Percentiles rank a stretch among this genome's conserved stretches.
Evolutionary conservation across 2,797 vertebrate species (phyloP).

Genomic region (Parotocinclus haroldoi): DNA sequence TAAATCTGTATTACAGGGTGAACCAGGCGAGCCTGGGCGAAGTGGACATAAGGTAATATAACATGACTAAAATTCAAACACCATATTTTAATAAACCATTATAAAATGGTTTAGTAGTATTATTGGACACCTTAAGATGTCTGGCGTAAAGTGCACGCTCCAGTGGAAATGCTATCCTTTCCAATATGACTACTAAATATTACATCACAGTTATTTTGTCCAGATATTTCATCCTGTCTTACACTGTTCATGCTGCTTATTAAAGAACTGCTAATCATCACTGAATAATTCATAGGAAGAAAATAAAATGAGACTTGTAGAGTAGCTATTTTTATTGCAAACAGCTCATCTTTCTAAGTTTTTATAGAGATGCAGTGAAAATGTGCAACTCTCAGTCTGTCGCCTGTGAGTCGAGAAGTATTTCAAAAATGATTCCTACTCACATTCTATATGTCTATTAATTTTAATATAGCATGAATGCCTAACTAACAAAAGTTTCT

Average conservation of each 20-base stretch:
- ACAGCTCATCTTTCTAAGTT: conserved; percentile 54
- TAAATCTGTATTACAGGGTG: conserved; percentile 73
- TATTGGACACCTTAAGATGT: too few relatives aligned
- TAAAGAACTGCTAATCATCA: conserved; percentile 45
- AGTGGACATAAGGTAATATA: conserved; percentile 88
- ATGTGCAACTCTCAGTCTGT: conserved; percentile 53
- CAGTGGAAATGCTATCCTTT: neutral
- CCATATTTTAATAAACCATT: conserved; percentile 21
- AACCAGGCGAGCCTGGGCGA: conserved; percentile 91
- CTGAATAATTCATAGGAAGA: conserved; percentile 36
- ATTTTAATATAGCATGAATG: conserved; percentile 61
- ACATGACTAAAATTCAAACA: conserved; percentile 8
- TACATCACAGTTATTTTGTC: conserved; percentile 43
- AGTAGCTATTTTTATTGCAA: conserved; percentile 47
- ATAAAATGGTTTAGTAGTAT: conserved; percentile 22
- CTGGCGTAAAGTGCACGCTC: too few relatives aligned
- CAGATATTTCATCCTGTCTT: conserved; percentile 48
- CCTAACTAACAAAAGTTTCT: conserved; percentile 42
- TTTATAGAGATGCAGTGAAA: conserved; percentile 54
- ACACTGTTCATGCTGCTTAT: conserved; percentile 29
- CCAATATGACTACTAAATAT: conserved; percentile 35
- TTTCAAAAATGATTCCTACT: conserved; percentile 62
- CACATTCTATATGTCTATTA: conserved; percentile 61
- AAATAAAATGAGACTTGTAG: conserved; percentile 42
- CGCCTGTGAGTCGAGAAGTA: conserved; percentile 46